Evolutionary conservation across 2,113 vertebrate species (phyloP).

Genomic region (Odobenus rosmarus): DNA sequence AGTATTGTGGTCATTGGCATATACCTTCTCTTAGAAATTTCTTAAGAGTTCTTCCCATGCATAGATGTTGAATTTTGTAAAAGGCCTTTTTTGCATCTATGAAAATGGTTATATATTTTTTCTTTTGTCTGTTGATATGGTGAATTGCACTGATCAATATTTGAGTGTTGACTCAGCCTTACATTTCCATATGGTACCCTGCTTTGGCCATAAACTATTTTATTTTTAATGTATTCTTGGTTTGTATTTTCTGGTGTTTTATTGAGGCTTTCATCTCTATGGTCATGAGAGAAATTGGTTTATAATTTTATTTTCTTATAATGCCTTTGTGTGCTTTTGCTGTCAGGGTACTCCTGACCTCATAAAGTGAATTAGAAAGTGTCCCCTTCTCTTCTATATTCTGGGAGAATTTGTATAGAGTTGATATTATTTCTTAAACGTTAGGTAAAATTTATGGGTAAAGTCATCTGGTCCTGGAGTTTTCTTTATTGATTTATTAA

Average conservation of each 20-base stretch:
- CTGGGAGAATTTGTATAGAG: background rate
- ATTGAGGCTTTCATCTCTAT: background rate
- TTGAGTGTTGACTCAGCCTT: background rate
- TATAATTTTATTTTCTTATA: constrained; percentile 11
- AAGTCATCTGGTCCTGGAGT: background rate
- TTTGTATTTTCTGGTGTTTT: background rate
- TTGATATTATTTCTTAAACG: background rate
- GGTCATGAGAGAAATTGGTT: background rate
- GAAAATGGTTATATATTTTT: background rate
- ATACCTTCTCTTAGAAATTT: background rate
- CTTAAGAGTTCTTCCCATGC: background rate
- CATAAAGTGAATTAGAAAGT: background rate
- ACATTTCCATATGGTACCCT: background rate
- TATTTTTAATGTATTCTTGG: background rate
- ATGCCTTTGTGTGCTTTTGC: background rate
- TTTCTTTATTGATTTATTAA: background rate
- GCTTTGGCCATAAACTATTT: background rate
- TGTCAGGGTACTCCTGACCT: background rate
- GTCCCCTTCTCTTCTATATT: background rate
- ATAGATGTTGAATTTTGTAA: background rate
- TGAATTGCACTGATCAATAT: background rate
- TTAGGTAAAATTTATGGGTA: background rate
- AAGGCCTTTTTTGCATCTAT: background rate
- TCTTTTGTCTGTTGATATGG: background rate
- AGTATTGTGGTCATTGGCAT: background rate